phyloP scores from a whole-genome alignment of 2,113 vertebrate genomes.

The Gadus macrocephalus region DNA sequence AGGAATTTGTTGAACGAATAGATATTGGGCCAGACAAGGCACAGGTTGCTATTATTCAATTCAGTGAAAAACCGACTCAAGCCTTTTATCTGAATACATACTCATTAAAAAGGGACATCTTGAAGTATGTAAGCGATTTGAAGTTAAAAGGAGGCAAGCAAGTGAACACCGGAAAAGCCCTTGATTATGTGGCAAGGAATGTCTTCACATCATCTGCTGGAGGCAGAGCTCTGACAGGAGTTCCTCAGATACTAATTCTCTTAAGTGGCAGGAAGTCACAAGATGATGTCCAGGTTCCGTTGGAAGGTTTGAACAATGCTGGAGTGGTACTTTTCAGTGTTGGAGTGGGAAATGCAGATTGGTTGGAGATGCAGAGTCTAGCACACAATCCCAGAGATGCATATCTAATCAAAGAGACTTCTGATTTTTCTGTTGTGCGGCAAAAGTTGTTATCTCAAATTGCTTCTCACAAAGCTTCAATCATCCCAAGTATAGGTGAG shows the following conservation, averaged over 20 bases:
- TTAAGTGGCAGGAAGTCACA: conserved; percentile 60
- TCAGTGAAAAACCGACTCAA: conserved; percentile 46
- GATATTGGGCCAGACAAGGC: conserved; percentile 55
- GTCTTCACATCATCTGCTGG: conserved; percentile 59
- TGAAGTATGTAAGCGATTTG: conserved; percentile 46
- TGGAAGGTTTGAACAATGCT: conserved; percentile 45
- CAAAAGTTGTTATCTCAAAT: conserved; percentile 49
- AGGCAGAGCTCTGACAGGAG: conserved; percentile 55
- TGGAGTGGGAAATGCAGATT: conserved; percentile 50
- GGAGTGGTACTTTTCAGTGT: conserved; percentile 52
- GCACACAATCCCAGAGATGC: conserved; percentile 39
- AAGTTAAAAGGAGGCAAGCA: conserved; percentile 56
- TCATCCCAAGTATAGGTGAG: conserved; percentile 48
- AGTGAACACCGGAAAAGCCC: conserved; percentile 54
- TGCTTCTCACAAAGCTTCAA: conserved; percentile 30
- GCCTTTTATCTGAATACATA: conserved; percentile 63
- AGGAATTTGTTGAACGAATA: conserved; percentile 56
- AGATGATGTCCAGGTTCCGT: conserved; percentile 48
- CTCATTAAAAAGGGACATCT: conserved; percentile 35
- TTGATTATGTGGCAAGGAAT: conserved; percentile 58
- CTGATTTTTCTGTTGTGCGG: conserved; percentile 49
- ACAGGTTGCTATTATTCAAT: conserved; percentile 64
- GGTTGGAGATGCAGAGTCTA: conserved; percentile 46
- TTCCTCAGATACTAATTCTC: conserved; percentile 66
- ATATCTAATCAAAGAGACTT: conserved; percentile 47